These are phyloP conservation scores for Phenganax stokvisi DNA, from an alignment of 92 coral and sea anemone species.

Conservation along the genomic window DNA sequence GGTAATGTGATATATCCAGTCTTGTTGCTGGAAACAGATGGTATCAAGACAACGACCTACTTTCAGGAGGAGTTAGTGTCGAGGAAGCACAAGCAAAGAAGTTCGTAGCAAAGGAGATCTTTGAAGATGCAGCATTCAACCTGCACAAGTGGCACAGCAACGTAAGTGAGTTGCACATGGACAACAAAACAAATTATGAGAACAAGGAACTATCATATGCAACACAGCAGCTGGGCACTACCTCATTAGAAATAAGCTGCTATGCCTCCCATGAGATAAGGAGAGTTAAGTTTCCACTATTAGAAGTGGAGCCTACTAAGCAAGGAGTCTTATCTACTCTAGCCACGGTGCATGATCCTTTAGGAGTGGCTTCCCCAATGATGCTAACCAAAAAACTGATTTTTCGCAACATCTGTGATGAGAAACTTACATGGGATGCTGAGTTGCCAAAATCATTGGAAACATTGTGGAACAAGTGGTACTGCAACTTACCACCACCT, in stretches of 20 bases:
- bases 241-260: slow-evolving; percentile 23
- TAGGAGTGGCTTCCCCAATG: not conserved
- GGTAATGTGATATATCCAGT: slow-evolving; percentile 43
- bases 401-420: slow-evolving; percentile 4
- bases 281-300: not conserved
- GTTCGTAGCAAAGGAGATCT: slow-evolving; percentile 25
- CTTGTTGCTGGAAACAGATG: slow-evolving; percentile 35
- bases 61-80: slow-evolving; percentile 36
- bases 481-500: not conserved
- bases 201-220: slow-evolving; percentile 31
- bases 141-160: slow-evolving; percentile 32
- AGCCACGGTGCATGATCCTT: not conserved
- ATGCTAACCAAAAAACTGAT: not conserved
- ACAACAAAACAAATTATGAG: not conserved
- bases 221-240: slow-evolving; percentile 38
- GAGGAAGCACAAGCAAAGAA: slow-evolving; percentile 26
- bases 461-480: slow-evolving; percentile 5
- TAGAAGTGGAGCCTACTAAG: not conserved
- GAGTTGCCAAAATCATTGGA: not conserved
- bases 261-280: slow-evolving; percentile 21
- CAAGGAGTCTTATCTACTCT: slow-evolving; percentile 9
- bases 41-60: slow-evolving; percentile 37
- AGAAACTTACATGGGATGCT: slow-evolving; percentile 7
- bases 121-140: slow-evolving; percentile 36
- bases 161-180: slow-evolving; percentile 12